phyloP scores from a whole-genome alignment of 2,113 vertebrate species.

The Coreoperca whiteheadi region DNA sequence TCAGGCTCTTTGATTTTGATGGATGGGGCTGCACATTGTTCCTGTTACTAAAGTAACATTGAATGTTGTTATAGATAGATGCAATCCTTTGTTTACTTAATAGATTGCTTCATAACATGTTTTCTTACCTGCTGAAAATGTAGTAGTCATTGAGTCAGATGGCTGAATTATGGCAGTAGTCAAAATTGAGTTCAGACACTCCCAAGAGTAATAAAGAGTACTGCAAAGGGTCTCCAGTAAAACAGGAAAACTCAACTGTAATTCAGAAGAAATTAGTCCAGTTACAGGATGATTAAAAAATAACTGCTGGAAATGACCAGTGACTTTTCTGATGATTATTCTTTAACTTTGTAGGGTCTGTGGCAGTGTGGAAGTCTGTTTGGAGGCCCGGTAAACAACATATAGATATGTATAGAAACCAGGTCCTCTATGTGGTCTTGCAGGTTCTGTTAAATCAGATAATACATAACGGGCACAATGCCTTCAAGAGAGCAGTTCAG shows the following conservation, averaged over 20 bases:
- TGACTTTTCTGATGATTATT: background rate
- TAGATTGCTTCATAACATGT: slow-evolving; percentile 4
- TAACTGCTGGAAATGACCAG: background rate
- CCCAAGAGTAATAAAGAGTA: background rate
- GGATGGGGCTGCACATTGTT: background rate
- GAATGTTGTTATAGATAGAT: background rate
- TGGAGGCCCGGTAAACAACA: background rate
- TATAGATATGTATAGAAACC: background rate
- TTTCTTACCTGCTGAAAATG: background rate
- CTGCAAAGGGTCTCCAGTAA: background rate
- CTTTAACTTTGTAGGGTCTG: background rate
- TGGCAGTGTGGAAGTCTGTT: background rate
- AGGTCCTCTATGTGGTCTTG: background rate
- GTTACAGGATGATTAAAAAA: slow-evolving; percentile 34
- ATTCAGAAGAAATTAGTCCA: slow-evolving; percentile 33
- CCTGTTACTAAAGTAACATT: background rate
- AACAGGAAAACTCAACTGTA: slow-evolving; percentile 16
- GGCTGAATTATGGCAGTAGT: background rate
- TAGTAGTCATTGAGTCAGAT: background rate
- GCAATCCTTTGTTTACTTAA: background rate
- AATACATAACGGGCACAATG: slow-evolving; percentile 8
- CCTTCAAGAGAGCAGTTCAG: slow-evolving; percentile 6
- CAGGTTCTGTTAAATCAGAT: slow-evolving; percentile 19
- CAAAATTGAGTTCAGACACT: background rate
- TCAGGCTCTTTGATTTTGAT: slow-evolving; percentile 3